phyloP scores from a whole-genome alignment of 2,113 vertebrate species.

The Tichodroma muraria region DNA sequence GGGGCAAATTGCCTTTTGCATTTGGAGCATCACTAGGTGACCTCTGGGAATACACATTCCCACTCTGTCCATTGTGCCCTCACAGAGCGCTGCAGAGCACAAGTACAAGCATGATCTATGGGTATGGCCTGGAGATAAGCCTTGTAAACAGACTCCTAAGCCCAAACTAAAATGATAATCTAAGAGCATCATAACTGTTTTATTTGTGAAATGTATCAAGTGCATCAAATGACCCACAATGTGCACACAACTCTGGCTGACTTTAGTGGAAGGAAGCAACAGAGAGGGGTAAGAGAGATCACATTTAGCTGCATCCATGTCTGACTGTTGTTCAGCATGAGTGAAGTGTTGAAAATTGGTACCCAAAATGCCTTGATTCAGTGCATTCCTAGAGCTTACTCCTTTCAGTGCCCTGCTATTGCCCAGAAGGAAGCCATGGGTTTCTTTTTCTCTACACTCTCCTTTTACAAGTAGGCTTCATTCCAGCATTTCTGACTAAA shows the following conservation, averaged over 20 bases:
- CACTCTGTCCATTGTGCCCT: not conserved
- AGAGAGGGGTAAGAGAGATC: not conserved
- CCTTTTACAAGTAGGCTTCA: not conserved
- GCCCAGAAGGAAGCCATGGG: not conserved
- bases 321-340: not conserved
- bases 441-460: not conserved
- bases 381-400: not conserved
- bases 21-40: not conserved
- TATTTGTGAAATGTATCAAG: not conserved
- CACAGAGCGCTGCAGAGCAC: fast-evolving
- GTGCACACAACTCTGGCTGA: not conserved
- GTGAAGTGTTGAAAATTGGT: not conserved
- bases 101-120: not conserved
- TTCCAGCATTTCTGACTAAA: not conserved
- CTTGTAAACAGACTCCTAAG: not conserved
- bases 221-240: not conserved
- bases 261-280: not conserved
- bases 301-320: not conserved
- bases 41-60: not conserved
- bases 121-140: not conserved
- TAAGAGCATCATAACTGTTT: not conserved
- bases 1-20: not conserved
- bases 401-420: not conserved
- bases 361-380: not conserved
- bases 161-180: not conserved